Percentiles rank a stretch among this genome's conserved stretches.
These are phyloP conservation scores for Chelonus formosanus DNA, from an alignment of 2,888 invertebrate species.

Conservation along the genomic window DNA sequence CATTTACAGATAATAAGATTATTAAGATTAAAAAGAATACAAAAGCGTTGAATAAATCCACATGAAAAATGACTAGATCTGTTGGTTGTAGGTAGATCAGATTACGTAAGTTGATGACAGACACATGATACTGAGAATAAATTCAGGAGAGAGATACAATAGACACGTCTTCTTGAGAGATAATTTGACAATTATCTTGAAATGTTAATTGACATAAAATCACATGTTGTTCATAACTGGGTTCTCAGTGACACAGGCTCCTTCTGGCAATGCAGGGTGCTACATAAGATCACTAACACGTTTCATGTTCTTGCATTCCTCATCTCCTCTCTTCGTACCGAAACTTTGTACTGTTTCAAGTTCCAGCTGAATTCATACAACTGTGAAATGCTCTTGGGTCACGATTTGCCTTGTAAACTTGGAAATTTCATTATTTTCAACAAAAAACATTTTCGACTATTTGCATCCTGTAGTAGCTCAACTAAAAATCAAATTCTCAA, in stretches of 20 bases:
- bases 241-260: slow-evolving; percentile 42
- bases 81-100: no score
- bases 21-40: no score
- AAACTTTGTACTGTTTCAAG: slow-evolving; percentile 41
- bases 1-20: no score
- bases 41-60: no score
- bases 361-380: slow-evolving; percentile 41
- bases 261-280: slow-evolving; percentile 38
- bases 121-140: no score
- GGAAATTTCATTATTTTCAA: slow-evolving; percentile 45
- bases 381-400: slow-evolving; percentile 42
- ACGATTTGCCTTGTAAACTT: slow-evolving; percentile 47
- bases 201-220: not conserved
- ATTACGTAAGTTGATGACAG: no score
- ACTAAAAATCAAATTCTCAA: not conserved
- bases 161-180: no score
- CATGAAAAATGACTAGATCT: no score
- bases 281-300: slow-evolving; percentile 36
- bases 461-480: slow-evolving; percentile 1
- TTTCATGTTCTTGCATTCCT: slow-evolving; percentile 31
- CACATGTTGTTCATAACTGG: slow-evolving; percentile 23
- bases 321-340: not conserved
- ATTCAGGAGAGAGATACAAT: no score
- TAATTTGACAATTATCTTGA: not conserved
- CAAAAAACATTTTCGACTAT: slow-evolving; percentile 34